Percentiles rank a stretch among this genome's conserved stretches.
phyloP scores from a whole-genome alignment of 2,888 invertebrate species.

The Chalcosyrphus nemorum region DNA sequence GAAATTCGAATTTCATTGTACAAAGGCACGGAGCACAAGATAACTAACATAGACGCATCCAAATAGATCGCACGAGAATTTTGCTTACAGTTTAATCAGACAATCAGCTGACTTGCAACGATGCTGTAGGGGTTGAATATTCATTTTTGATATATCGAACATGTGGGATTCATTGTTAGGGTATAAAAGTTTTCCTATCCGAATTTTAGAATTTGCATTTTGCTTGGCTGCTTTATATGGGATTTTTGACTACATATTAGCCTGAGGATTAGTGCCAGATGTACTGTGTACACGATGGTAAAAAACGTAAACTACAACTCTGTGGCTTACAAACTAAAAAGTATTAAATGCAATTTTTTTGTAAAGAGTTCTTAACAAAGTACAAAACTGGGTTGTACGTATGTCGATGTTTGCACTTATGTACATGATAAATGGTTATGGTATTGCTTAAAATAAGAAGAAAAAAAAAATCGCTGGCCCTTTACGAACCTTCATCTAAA shows the following conservation, averaged over 20 bases:
- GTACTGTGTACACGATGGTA: too few relatives aligned
- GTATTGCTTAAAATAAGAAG: too few relatives aligned
- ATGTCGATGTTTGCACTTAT: too few relatives aligned
- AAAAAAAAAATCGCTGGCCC: too few relatives aligned
- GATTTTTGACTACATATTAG: not conserved
- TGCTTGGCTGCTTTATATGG: not conserved
- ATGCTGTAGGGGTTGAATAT: not conserved
- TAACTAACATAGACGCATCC: not conserved
- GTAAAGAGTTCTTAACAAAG: too few relatives aligned
- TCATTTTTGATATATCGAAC: slow-evolving; percentile 5
- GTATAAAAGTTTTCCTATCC: slow-evolving; percentile 5
- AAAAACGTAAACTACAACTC: not conserved
- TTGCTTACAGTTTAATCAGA: not conserved
- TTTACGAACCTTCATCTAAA: too few relatives aligned
- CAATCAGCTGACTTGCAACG: slow-evolving; percentile 12
- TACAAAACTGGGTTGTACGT: too few relatives aligned
- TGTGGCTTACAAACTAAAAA: not conserved
- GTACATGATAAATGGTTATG: too few relatives aligned
- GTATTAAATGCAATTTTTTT: not conserved
- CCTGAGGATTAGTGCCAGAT: not conserved
- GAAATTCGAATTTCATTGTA: not conserved
- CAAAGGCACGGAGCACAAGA: not conserved
- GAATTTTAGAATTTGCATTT: not conserved
- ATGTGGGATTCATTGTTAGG: not conserved
- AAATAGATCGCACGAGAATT: not conserved